Percentiles rank a stretch among this genome's conserved stretches.
Evolutionary conservation across 2,888 invertebrate species (phyloP).

Genomic region (Drosophila dives): DNA sequence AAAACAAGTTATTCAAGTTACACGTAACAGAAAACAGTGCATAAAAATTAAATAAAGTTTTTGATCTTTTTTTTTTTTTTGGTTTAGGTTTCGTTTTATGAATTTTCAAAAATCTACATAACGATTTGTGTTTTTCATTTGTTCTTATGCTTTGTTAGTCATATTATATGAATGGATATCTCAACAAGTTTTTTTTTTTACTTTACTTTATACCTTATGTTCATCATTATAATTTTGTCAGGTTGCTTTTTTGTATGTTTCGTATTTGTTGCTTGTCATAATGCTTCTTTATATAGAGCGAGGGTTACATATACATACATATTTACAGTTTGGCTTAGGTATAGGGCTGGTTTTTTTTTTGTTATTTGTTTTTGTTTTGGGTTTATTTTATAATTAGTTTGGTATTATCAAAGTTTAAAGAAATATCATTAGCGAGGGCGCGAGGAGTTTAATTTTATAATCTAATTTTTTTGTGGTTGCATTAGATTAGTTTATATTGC

Average conservation of each 20-base stretch:
- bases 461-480: constrained; percentile 1
- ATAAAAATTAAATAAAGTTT: constrained; percentile 74
- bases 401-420: constrained; percentile 36
- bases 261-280: constrained; percentile 59
- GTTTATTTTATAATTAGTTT: neutral
- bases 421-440: constrained; percentile 49
- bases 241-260: constrained; percentile 71
- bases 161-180: constrained; percentile 65
- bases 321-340: constrained; percentile 56
- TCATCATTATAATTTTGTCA: constrained; percentile 69
- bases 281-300: constrained; percentile 40
- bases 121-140: constrained; percentile 54
- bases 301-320: constrained; percentile 48
- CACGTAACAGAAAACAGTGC: constrained; percentile 78
- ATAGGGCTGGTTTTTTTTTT: constrained; percentile 9
- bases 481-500: constrained; percentile 29
- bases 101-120: constrained; percentile 74
- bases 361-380: constrained; percentile 9
- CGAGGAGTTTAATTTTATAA: constrained; percentile 32
- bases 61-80: constrained; percentile 16
- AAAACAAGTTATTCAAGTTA: constrained; percentile 71
- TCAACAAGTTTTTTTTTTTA: constrained; percentile 66
- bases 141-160: constrained; percentile 22
- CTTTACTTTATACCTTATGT: constrained; percentile 65
- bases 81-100: constrained; percentile 16